These are phyloP conservation scores for Psilanteris sp. DNA, from an alignment of 1,140 invertebrate genomes.

Conservation along the genomic window DNA sequence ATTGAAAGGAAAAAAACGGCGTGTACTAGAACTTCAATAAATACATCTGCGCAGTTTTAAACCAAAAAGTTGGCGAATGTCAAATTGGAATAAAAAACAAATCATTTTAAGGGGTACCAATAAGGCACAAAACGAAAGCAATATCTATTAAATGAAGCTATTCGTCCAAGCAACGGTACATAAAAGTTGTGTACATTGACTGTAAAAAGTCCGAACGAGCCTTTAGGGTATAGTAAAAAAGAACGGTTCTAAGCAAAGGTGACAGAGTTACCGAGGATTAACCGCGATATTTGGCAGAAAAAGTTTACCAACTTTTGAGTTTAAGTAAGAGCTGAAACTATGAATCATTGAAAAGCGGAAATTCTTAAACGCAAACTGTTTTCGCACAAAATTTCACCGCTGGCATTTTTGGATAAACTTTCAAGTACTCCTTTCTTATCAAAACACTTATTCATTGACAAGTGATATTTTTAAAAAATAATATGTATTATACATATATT, in stretches of 20 bases:
- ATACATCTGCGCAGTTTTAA: no score
- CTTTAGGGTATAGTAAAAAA: conserved; percentile 16
- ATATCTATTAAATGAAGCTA: conserved; percentile 43
- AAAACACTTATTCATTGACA: no score
- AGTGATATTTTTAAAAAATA: no score
- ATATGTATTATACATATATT: no score
- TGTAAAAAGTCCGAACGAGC: conserved; percentile 16
- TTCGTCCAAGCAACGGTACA: conserved; percentile 2
- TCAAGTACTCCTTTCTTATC: no score
- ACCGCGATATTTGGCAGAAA: conserved; percentile 30
- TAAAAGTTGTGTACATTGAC: conserved; percentile 30
- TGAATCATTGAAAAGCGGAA: conserved; percentile 22
- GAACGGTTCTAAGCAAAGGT: conserved; percentile 12
- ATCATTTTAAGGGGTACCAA: conserved; percentile 4
- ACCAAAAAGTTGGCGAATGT: no score
- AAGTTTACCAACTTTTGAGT: conserved; percentile 29
- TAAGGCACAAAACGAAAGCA: conserved; percentile 21
- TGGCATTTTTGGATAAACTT: no score
- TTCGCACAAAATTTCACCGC: conserved; percentile 2
- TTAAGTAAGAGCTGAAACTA: conserved; percentile 12
- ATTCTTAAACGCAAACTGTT: conserved; percentile 10
- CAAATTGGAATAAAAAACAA: no score
- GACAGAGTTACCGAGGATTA: conserved; percentile 21
- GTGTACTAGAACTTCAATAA: no score
- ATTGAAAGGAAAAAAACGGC: no score